phyloP scores from a whole-genome alignment of 2,888 invertebrate genomes.

The Plebejus melissa region DNA sequence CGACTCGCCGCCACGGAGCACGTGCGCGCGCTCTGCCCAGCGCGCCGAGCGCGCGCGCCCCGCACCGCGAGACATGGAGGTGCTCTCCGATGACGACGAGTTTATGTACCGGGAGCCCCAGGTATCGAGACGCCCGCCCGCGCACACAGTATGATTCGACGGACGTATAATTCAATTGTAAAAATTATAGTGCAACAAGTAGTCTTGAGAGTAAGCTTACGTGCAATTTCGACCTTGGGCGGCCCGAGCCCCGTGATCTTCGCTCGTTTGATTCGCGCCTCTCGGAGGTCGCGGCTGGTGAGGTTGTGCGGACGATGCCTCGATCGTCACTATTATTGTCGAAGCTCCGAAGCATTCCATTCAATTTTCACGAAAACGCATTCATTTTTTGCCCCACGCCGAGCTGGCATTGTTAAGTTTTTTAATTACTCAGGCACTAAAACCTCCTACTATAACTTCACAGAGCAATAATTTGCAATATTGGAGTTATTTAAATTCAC shows the following conservation, averaged over 20 bases:
- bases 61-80: constrained; percentile 65
- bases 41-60: constrained; percentile 61
- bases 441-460: not conserved
- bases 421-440: not conserved
- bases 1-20: constrained; percentile 59
- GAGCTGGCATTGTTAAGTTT: not conserved
- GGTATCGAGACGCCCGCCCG: constrained; percentile 47
- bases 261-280: constrained; percentile 14
- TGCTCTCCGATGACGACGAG: constrained; percentile 75
- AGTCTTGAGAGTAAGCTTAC: constrained; percentile 53
- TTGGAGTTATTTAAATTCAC: not conserved
- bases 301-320: constrained; percentile 15
- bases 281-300: constrained; percentile 11
- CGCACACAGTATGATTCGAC: not conserved
- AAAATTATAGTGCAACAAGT: constrained; percentile 61
- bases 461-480: not conserved
- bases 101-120: constrained; percentile 69
- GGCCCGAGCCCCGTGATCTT: constrained; percentile 52
- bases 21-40: constrained; percentile 64
- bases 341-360: not conserved
- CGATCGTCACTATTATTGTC: constrained; percentile 18
- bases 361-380: not conserved
- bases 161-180: constrained; percentile 25
- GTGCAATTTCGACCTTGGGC: constrained; percentile 65
- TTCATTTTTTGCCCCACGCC: not conserved